phyloP scores from a whole-genome alignment of 2,113 vertebrate species.

The Dicaeum eximium region DNA sequence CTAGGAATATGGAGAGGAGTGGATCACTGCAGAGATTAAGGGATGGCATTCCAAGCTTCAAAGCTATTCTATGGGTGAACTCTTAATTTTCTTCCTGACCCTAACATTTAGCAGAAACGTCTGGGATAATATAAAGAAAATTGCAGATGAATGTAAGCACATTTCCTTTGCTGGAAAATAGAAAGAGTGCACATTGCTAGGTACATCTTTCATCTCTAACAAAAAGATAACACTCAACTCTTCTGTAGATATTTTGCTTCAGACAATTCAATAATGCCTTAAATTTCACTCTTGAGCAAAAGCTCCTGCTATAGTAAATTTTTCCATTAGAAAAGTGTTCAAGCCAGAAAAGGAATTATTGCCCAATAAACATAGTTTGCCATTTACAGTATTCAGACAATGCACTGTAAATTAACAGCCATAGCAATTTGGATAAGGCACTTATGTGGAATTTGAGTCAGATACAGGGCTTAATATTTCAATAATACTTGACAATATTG shows the following conservation, averaged over 20 bases:
- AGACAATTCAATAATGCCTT: neutral
- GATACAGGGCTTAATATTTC: neutral
- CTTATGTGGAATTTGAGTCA: neutral
- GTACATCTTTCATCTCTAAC: neutral
- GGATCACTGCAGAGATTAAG: neutral
- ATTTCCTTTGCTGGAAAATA: neutral
- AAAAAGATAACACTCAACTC: neutral
- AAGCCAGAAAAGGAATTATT: neutral
- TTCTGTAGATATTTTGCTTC: neutral
- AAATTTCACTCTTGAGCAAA: slow-evolving; percentile 6
- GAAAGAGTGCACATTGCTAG: neutral
- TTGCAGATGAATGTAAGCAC: neutral
- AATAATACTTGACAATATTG: neutral
- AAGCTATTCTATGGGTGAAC: neutral
- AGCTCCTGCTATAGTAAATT: neutral
- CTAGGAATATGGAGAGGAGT: neutral
- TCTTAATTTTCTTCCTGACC: neutral
- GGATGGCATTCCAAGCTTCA: neutral
- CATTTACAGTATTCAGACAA: neutral
- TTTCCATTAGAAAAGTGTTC: neutral
- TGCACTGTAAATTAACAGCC: neutral
- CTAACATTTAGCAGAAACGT: neutral
- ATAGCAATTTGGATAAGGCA: neutral
- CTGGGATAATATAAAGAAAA: neutral
- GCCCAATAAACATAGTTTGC: neutral